A percentile compares a stretch with the other conserved stretches of the same genome.
Conservation (phyloP, 2,113 vertebrate species). For the Ariopsis seemanni region DNA sequence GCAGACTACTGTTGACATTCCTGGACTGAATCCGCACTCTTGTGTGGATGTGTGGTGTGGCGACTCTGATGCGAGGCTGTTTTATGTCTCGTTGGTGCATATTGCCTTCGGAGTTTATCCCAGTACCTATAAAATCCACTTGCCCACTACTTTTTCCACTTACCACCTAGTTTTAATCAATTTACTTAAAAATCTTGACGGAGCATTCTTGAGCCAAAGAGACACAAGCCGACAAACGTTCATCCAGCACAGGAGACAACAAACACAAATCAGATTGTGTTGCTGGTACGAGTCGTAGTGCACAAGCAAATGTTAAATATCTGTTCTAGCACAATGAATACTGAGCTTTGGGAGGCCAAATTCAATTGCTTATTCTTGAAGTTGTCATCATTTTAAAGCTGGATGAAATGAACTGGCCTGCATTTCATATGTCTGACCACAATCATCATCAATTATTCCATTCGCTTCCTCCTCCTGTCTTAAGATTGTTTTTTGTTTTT, state of each 20-base stretch:
- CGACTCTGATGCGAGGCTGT: constrained; percentile 49
- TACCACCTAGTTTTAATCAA: no score
- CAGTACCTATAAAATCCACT: constrained; percentile 40
- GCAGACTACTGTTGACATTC: constrained; percentile 71
- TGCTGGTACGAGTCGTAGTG: neutral
- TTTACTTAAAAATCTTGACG: neutral
- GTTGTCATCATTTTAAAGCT: constrained; percentile 4
- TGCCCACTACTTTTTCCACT: neutral
- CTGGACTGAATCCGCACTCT: constrained; percentile 60
- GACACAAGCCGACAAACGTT: neutral
- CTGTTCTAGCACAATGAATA: constrained; percentile 9
- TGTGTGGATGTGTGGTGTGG: neutral
- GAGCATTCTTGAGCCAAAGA: constrained; percentile 40
- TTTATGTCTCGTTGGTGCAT: constrained; percentile 49
- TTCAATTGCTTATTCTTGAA: neutral
- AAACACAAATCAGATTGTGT: neutral
- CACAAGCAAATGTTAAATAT: neutral
- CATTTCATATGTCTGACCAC: neutral
- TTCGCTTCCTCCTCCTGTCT: neutral
- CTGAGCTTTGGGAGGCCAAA: neutral
- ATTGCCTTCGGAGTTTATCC: constrained; percentile 54
- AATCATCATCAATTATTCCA: neutral
- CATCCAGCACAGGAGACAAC: neutral
- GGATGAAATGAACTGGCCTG: neutral
- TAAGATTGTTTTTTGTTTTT: neutral